Percentiles rank a stretch among this genome's conserved stretches.
These are phyloP conservation scores for Drosophila diplacantha DNA, from an alignment of 2,888 invertebrate genomes.

Conservation along the genomic window DNA sequence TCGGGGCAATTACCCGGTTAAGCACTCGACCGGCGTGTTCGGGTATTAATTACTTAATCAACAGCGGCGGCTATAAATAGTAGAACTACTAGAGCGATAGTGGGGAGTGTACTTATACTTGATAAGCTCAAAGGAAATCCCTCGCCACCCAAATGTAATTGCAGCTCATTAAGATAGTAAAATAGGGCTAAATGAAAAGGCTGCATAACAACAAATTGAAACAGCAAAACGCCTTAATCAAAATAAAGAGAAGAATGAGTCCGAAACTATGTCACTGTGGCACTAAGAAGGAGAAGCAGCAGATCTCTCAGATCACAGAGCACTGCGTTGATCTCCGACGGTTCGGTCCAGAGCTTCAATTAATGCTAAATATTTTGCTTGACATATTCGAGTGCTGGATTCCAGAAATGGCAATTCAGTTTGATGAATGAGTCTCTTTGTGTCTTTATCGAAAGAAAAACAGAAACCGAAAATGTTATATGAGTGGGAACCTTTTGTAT, in stretches of 20 bases:
- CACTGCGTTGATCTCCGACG: conserved; percentile 34
- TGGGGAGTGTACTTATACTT: neutral
- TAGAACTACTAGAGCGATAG: conserved; percentile 11
- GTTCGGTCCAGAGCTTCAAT: conserved; percentile 8
- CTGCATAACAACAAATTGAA: conserved; percentile 55
- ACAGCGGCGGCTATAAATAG: conserved; percentile 32
- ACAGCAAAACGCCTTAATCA: conserved; percentile 51
- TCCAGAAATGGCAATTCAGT: conserved; percentile 14
- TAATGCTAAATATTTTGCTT: conserved; percentile 38
- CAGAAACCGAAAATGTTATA: too few species aligned
- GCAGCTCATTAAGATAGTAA: conserved; percentile 42
- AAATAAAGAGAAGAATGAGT: conserved; percentile 15
- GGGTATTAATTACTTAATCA: conserved; percentile 52
- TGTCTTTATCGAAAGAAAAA: neutral
- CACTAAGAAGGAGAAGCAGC: conserved; percentile 19
- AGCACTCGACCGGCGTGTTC: conserved; percentile 14
- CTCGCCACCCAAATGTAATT: conserved; percentile 20
- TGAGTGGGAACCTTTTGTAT: too few species aligned
- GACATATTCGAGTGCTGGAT: conserved; percentile 23
- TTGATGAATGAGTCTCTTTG: conserved; percentile 16
- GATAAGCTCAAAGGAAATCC: conserved; percentile 17
- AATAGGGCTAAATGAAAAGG: conserved; percentile 42
- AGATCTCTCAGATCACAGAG: conserved; percentile 1
- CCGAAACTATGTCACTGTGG: conserved; percentile 61
- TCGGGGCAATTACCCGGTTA: conserved; percentile 42